A percentile compares a stretch with the other conserved stretches of the same genome.
Evolutionary conservation across 2,113 vertebrate species (phyloP).

Genomic region (Otis tarda): DNA sequence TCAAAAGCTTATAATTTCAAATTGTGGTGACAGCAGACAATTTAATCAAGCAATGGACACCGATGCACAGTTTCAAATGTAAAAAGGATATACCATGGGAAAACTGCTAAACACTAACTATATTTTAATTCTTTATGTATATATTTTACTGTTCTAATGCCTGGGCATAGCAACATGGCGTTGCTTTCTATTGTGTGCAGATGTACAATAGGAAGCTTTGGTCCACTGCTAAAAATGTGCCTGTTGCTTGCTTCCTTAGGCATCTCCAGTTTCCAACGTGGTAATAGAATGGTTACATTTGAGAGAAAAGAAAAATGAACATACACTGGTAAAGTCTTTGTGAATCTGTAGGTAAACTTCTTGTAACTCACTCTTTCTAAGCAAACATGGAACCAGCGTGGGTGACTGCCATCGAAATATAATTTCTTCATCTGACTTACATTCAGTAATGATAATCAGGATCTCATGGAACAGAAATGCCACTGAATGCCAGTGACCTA

Average conservation of each 20-base stretch:
- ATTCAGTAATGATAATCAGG: neutral
- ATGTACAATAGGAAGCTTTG: neutral
- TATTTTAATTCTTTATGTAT: neutral
- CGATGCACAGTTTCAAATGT: neutral
- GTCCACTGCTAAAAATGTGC: neutral
- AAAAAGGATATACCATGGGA: neutral
- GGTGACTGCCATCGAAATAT: neutral
- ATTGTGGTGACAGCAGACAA: neutral
- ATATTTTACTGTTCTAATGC: neutral
- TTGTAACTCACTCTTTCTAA: neutral
- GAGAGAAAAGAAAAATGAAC: neutral
- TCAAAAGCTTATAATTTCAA: neutral
- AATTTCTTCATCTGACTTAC: neutral
- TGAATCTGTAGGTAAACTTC: neutral
- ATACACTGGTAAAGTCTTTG: neutral
- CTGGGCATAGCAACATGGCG: neutral
- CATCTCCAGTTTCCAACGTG: neutral
- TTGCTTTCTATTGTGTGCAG: neutral
- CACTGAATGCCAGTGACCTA: neutral
- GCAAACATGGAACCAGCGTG: neutral
- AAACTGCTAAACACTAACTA: neutral
- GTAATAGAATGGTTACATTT: neutral
- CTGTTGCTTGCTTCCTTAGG: neutral
- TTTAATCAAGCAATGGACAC: neutral
- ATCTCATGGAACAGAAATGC: neutral